phyloP scores from a whole-genome alignment of 2,797 vertebrate species.

The Sebastes iracundus region DNA sequence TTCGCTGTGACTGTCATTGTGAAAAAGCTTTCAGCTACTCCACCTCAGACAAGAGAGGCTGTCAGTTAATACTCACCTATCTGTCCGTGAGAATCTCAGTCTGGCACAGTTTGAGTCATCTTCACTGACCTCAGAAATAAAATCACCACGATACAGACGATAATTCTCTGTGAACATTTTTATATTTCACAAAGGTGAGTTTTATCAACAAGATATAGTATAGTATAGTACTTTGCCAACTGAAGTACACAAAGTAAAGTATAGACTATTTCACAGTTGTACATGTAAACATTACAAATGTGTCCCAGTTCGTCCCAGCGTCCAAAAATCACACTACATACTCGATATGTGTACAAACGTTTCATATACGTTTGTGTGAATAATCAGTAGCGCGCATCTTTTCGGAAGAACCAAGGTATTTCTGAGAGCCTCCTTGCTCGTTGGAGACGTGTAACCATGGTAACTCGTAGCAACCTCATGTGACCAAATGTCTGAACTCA shows the following conservation, averaged over 20 bases:
- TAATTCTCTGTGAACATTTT: background rate
- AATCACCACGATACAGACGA: background rate
- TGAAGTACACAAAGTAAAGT: background rate
- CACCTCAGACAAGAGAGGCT: background rate
- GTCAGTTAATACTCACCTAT: background rate
- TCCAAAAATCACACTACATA: too few species aligned
- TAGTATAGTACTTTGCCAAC: background rate
- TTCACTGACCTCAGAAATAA: background rate
- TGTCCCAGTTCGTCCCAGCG: too few species aligned
- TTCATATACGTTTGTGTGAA: too few species aligned
- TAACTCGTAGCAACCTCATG: background rate
- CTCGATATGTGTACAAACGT: too few species aligned
- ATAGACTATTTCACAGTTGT: too few species aligned
- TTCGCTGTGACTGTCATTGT: background rate
- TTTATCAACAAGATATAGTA: background rate
- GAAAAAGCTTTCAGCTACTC: background rate
- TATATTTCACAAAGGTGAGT: background rate
- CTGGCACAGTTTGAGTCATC: background rate
- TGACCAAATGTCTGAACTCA: too few species aligned
- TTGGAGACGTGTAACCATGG: background rate
- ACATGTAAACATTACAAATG: too few species aligned
- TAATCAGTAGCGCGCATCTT: background rate
- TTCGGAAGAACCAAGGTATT: background rate
- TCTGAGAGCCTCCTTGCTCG: background rate
- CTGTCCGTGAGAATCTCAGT: background rate